Base-by-base conservation (phyloP, 2,888 invertebrate species). In the Perithous albicinctus region DNA sequence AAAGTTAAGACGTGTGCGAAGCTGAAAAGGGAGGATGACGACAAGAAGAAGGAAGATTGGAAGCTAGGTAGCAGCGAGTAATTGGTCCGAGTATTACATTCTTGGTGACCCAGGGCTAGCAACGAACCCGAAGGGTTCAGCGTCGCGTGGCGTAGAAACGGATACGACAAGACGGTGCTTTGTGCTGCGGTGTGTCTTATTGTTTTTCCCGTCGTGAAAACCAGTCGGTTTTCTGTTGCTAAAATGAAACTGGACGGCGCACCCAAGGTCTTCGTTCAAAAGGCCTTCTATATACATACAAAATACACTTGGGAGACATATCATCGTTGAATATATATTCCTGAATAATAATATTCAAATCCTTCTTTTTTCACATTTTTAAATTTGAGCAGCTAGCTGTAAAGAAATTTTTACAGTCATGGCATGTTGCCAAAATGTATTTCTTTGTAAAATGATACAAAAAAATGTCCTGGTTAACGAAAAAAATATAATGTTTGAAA, bases 11-110 rank as follows among this genome's bases (percentile, higher is more conserved):
- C 23, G 75, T 35, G 41, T 32, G 18, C 75, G 23, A 32, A 51
- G n/a, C 10, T 10, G 46, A 10, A 26, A 15, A 59, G 66, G 41
- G 38, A 20, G 26, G 35, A 51, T 12, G 41, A 69, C n/a, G 26
- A 67, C 54, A 10, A 63, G 69, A 43, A 46, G 29, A 15, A 15
- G 54, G 38, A 41, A 43, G 43, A 32, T 32, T 32, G 56, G 32
- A 32, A 56, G 56, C 56, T 29, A 15, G 80, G 75, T 80, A 84
- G n/a, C 75, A 85, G 78, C 86, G 78, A 88, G 90, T 91, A 91
- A 91, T 91, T 91, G 90, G 89, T 89, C 87, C 87, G 41, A 84
- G 87, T 90, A 90, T 91, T 90, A 89, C 89, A 90, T 90, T 91
- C 91, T 88, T 90, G 88, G 87, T 88, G 88, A 89, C 86, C 86